Evolutionary conservation across 1,140 invertebrate species (phyloP).

Genomic region (Drosophila trapezifrons): DNA sequence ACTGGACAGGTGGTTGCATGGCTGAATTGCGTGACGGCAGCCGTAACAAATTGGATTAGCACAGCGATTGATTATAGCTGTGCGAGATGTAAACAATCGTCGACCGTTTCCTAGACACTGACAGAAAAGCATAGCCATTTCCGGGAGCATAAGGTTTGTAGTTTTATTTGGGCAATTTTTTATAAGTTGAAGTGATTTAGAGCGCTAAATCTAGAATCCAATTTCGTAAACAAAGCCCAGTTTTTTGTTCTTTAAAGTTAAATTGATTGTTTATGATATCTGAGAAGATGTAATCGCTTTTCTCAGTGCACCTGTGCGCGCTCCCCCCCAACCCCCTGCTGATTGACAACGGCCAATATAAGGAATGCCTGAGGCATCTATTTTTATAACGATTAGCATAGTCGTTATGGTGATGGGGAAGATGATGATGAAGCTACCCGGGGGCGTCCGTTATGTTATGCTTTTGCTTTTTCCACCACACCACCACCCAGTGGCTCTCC

Average conservation of each 20-base stretch:
- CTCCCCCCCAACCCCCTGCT: not conserved
- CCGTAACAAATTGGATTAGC: slow-evolving; percentile 41
- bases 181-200: too few species aligned
- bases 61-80: slow-evolving; percentile 20
- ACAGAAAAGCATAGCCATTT: not conserved
- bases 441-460: slow-evolving; percentile 19
- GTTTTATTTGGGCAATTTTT: not conserved
- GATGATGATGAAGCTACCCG: slow-evolving; percentile 41
- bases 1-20: slow-evolving; percentile 19
- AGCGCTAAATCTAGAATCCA: too few species aligned
- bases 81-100: slow-evolving; percentile 38
- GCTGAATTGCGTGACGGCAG: slow-evolving; percentile 35
- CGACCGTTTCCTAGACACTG: slow-evolving; percentile 7
- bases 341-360: slow-evolving; percentile 34
- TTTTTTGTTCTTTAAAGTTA: too few species aligned
- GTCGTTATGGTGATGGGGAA: slow-evolving; percentile 19
- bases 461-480: slow-evolving; percentile 7
- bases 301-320: not conserved
- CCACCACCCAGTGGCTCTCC: slow-evolving; percentile 1
- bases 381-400: slow-evolving; percentile 62
- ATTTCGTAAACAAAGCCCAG: too few species aligned
- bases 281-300: not conserved
- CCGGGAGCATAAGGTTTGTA: not conserved
- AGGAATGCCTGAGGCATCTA: slow-evolving; percentile 39
- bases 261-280: not conserved